These are phyloP conservation scores for Exephanes ischioxanthus DNA, from an alignment of 2,888 invertebrate genomes.

Conservation along the genomic window DNA sequence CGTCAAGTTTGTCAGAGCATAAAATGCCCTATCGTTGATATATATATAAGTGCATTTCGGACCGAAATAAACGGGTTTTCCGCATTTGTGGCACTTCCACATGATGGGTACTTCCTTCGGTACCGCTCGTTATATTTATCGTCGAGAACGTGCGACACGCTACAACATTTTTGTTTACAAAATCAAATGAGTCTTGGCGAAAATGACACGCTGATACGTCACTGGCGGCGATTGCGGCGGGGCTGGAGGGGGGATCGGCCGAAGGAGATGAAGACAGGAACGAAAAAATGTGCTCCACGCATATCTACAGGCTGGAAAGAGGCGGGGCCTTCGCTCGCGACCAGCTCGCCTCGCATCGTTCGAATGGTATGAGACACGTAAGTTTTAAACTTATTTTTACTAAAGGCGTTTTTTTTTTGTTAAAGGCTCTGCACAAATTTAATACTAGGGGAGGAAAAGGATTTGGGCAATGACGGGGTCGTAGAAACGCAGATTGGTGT, in stretches of 20 bases:
- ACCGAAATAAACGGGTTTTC: slow-evolving; percentile 93
- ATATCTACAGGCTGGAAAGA: slow-evolving; percentile 11
- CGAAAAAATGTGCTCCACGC: slow-evolving; percentile 20
- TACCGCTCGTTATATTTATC: slow-evolving; percentile 33
- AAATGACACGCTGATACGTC: slow-evolving; percentile 69
- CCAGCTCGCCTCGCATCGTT: neutral
- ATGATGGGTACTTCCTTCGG: slow-evolving; percentile 82
- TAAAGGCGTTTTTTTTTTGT: neutral
- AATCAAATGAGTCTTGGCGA: slow-evolving; percentile 55
- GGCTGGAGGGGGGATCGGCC: slow-evolving; percentile 2
- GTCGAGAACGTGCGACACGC: slow-evolving; percentile 30
- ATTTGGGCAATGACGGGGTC: neutral
- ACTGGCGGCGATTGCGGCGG: slow-evolving; percentile 33
- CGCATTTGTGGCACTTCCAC: slow-evolving; percentile 94
- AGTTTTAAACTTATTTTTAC: neutral
- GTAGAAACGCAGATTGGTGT: neutral
- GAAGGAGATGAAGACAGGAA: slow-evolving; percentile 5
- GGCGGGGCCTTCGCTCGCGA: slow-evolving; percentile 6
- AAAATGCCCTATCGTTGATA: slow-evolving; percentile 28
- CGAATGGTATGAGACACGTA: neutral
- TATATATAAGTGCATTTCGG: slow-evolving; percentile 61
- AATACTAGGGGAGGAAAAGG: neutral
- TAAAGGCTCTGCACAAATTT: neutral
- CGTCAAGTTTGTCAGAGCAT: slow-evolving; percentile 55
- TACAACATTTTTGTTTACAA: slow-evolving; percentile 70